A percentile compares a stretch with the other conserved stretches of the same genome.
These are phyloP conservation scores for Galleria mellonella DNA, from an alignment of 1,140 invertebrate genomes.

Conservation along the genomic window DNA sequence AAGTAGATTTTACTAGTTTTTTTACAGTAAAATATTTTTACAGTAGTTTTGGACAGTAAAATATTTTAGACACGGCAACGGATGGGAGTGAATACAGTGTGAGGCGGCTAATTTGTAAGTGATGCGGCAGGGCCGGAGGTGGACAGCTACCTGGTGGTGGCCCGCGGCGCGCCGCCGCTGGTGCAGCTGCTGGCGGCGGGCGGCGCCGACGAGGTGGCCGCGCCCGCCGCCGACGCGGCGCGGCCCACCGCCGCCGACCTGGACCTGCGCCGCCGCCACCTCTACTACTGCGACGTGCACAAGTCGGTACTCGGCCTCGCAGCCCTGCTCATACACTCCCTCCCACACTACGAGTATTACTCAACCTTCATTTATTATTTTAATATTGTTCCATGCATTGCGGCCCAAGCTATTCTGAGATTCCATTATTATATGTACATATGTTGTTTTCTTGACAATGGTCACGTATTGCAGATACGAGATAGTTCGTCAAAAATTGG, in stretches of 20 bases:
- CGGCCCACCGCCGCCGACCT: constrained; percentile 81
- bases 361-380: no score
- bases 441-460: no score
- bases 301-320: constrained; percentile 27
- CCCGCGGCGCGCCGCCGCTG: constrained; percentile 41
- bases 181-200: constrained; percentile 32
- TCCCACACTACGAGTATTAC: no score
- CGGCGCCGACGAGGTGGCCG: constrained; percentile 74
- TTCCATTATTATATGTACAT: no score
- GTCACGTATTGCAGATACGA: constrained; percentile 43
- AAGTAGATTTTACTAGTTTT: no score
- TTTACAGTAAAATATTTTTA: no score
- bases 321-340: background rate
- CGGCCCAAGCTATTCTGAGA: no score
- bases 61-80: no score
- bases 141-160: constrained; percentile 44
- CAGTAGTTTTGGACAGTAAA: no score
- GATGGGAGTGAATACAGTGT: no score
- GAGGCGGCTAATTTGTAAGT: no score
- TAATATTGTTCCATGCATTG: no score
- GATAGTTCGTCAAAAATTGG: constrained; percentile 86
- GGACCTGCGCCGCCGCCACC: constrained; percentile 77
- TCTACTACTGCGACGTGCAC: constrained; percentile 83
- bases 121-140: constrained; percentile 33
- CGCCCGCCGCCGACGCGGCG: constrained; percentile 79